Evolutionary conservation across 2,888 invertebrate genomes (phyloP), one percentile per base, ranked within the genome.

Genomic region (Lasioglossum marginatum): DNA sequence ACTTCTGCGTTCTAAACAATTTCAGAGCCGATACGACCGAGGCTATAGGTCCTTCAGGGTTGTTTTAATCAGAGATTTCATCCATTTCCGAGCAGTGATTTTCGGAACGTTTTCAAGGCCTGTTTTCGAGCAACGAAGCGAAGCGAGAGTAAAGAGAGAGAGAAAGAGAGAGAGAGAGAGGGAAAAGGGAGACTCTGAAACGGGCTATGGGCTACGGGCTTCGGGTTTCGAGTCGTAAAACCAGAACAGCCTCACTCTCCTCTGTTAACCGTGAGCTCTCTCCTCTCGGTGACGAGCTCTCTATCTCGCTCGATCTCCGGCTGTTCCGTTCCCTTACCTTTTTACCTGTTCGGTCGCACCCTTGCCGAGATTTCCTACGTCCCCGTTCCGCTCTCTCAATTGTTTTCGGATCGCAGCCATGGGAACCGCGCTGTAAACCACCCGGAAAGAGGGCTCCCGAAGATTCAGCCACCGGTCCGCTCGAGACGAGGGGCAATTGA

Each of bases 171-270:
- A 16, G 27, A 34, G 2, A 8, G 52, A 45, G 74, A n/a, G 27
- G 16, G 43, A 77, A 34, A 40, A 16, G 37, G 70, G 34, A 40
- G 73, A 83, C n/a, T n/a, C 68, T 63, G 80, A 77, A 79, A 81
- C 81, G 70, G 77, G 92, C 34, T 19, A 80, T 80, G 70, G 78
- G 92, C 66, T 66, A 48, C 48, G 48, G 78, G 92, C 89, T 89
- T 93, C 93, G 85, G 87, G 90, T 93, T 94, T 93, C 92, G 87
- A 91, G 91, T 91, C 92, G 92, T 93, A 93, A 93, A 94, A 93
- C 92, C 89, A 90, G 92, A 90, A 89, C 89, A 82, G 85, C 82
- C 78, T 77, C 86, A 78, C 16, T 77, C 85, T 45, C 81, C 81
- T 77, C 82, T 45, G 72, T 23, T 77, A 76, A n/a, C 19, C 27